Conservation (phyloP, 1,140 invertebrate species). For the Asobara japonica region DNA sequence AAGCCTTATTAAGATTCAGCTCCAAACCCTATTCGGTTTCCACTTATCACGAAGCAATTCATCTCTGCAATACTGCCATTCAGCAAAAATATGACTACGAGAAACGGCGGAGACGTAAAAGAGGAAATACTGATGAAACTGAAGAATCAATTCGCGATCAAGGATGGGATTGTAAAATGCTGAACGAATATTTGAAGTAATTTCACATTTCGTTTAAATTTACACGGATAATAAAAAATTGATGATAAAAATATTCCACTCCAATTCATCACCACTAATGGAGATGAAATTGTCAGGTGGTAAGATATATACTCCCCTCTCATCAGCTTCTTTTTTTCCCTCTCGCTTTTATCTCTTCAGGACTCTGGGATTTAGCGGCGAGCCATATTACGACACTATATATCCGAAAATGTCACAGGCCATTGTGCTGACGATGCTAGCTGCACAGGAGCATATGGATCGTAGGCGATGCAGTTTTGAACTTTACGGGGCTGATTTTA, state of each 20-base stretch:
- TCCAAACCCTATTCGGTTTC: conserved; percentile 86
- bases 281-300: conserved; percentile 21
- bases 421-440: conserved; percentile 82
- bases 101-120: conserved; percentile 40
- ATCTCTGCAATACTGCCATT: conserved; percentile 92
- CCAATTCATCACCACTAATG: conserved; percentile 1
- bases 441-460: conserved; percentile 80
- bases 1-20: conserved; percentile 89
- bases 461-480: conserved; percentile 85
- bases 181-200: conserved; percentile 75
- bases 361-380: conserved; percentile 49
- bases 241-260: neutral
- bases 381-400: conserved; percentile 75
- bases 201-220: conserved; percentile 34
- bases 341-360: conserved; percentile 13
- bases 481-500: conserved; percentile 92
- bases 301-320: conserved; percentile 14
- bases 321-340: conserved; percentile 45
- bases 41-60: conserved; percentile 88
- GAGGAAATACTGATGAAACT: conserved; percentile 57
- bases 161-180: conserved; percentile 87
- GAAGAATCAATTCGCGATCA: conserved; percentile 79
- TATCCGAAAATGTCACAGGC: conserved; percentile 88
- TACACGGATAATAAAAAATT: neutral
- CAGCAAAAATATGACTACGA: conserved; percentile 84